Evolutionary conservation across 2,113 vertebrate genomes (phyloP).

Genomic region (Pituophis catenifer): DNA sequence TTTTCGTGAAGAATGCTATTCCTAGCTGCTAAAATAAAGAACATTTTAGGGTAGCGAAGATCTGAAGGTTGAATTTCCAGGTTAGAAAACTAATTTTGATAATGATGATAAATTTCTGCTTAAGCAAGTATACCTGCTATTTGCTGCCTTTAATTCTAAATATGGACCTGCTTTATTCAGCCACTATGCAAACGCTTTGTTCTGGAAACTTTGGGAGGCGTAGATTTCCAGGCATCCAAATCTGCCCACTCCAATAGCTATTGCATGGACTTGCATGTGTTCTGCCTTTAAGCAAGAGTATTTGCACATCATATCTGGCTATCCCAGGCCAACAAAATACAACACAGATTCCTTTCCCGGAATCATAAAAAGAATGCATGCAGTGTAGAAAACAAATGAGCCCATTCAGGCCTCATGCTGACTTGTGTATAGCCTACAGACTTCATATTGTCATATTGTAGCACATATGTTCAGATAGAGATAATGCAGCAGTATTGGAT

Average conservation of each 20-base stretch:
- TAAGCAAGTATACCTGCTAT: not conserved
- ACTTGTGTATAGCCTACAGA: not conserved
- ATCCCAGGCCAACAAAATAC: not conserved
- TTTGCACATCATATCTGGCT: not conserved
- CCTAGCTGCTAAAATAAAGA: not conserved
- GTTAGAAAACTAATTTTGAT: not conserved
- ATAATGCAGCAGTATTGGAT: not conserved
- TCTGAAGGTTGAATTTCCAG: not conserved
- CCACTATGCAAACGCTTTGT: not conserved
- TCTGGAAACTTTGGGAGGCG: not conserved
- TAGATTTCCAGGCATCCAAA: not conserved
- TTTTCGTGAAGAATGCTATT: not conserved
- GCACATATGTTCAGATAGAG: not conserved
- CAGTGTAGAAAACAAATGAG: not conserved
- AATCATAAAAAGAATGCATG: not conserved
- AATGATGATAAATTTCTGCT: not conserved
- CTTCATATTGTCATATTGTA: not conserved
- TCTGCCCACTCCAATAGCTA: not conserved
- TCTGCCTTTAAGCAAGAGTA: not conserved
- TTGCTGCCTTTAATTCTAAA: not conserved
- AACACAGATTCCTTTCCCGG: not conserved
- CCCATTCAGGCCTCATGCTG: not conserved
- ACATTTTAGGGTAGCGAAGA: not conserved
- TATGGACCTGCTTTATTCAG: not conserved
- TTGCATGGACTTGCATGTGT: not conserved